Evolutionary conservation across 2,113 vertebrate genomes (phyloP).

Genomic region (Callipepla squamata): DNA sequence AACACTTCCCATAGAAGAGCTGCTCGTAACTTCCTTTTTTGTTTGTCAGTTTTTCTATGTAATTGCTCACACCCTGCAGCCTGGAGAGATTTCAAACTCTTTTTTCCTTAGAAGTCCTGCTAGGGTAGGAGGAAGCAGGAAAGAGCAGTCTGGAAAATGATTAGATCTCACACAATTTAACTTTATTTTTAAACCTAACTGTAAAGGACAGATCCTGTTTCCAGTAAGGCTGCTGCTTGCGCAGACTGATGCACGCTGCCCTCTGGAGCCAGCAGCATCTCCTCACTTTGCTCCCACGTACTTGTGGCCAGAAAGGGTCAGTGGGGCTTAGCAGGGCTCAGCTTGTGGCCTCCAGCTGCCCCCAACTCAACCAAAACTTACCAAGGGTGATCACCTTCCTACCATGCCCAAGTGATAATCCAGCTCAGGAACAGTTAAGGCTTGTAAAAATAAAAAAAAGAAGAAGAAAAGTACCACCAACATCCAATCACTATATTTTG

Average conservation of each 20-base stretch:
- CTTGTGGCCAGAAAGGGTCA: rapidly evolving
- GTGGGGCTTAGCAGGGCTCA: neutral
- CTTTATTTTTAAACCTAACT: constrained; percentile 52
- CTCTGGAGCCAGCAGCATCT: neutral
- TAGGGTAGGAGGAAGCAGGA: constrained; percentile 35
- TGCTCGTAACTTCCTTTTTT: neutral
- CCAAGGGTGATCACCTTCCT: rapidly evolving
- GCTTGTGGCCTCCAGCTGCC: neutral
- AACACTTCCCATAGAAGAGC: neutral
- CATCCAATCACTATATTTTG: rapidly evolving
- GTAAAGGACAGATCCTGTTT: constrained; percentile 13
- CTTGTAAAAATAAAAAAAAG: neutral
- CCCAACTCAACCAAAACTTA: rapidly evolving
- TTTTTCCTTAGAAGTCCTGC: neutral
- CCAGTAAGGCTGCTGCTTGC: neutral
- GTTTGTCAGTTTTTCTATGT: neutral
- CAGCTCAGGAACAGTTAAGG: neutral
- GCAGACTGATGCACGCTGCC: neutral
- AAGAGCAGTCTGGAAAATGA: constrained; percentile 54
- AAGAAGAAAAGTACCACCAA: neutral
- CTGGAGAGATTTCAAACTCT: neutral
- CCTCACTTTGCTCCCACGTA: neutral
- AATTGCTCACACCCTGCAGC: neutral
- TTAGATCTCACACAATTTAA: neutral
- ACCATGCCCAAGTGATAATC: rapidly evolving